Conservation (phyloP, 2,113 vertebrate genomes). For the Gobius niger region DNA sequence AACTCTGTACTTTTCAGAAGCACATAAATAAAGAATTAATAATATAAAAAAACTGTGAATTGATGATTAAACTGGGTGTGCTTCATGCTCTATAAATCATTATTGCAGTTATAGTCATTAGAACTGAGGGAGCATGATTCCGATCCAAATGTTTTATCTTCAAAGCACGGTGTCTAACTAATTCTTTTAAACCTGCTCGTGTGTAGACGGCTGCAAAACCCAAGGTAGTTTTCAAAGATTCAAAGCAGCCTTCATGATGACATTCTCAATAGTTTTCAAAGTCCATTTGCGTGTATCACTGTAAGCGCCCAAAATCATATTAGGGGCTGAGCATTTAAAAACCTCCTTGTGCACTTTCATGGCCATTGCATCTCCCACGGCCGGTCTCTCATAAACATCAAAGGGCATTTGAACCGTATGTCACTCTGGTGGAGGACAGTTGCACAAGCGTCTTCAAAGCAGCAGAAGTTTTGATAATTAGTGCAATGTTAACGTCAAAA, state of each 20-base stretch:
- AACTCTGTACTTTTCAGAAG: too few relatives aligned
- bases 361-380: conserved; percentile 40
- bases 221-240: conserved; percentile 42
- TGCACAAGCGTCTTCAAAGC: conserved; percentile 69
- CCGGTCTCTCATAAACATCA: conserved; percentile 55
- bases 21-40: too few relatives aligned
- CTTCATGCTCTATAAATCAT: too few relatives aligned
- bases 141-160: conserved; percentile 49
- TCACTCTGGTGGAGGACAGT: conserved; percentile 48
- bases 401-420: conserved; percentile 70
- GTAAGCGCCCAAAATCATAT: background rate
- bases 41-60: too few relatives aligned
- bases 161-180: conserved; percentile 46
- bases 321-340: conserved; percentile 32
- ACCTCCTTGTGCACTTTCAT: conserved; percentile 34
- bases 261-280: conserved; percentile 40
- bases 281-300: conserved; percentile 27
- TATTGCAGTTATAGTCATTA: conserved; percentile 29
- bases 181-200: conserved; percentile 35
- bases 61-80: too few relatives aligned
- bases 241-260: conserved; percentile 50
- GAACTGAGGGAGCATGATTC: conserved; percentile 29
- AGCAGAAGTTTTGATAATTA: conserved; percentile 62
- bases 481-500: conserved; percentile 54
- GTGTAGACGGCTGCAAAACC: conserved; percentile 36